Percentiles rank a stretch among this genome's conserved stretches.
Evolutionary conservation across 2,113 vertebrate genomes (phyloP).

Genomic region (Prionailurus viverrinus): DNA sequence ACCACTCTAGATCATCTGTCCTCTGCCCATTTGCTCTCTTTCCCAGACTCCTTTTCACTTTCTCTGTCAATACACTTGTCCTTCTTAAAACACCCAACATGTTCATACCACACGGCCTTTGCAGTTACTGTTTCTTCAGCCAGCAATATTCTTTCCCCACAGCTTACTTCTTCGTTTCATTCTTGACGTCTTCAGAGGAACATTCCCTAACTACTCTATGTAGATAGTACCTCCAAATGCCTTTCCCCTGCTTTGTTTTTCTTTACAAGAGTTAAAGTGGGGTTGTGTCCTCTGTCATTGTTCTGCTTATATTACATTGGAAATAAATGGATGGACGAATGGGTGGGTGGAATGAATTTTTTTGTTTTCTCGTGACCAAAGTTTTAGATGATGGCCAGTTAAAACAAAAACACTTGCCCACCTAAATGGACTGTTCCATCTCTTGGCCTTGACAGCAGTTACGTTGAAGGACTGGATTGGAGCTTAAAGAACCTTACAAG

Average conservation of each 20-base stretch:
- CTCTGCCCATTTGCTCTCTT: not conserved
- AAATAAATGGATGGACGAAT: not conserved
- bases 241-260: not conserved
- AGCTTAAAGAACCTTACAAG: not conserved
- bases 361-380: not conserved
- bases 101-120: not conserved
- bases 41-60: not conserved
- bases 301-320: not conserved
- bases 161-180: not conserved
- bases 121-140: not conserved
- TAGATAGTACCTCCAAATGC: not conserved
- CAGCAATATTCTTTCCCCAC: not conserved
- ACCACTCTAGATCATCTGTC: not conserved
- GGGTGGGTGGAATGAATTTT: not conserved
- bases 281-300: not conserved
- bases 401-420: not conserved
- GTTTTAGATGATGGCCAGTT: not conserved
- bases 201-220: too few relatives aligned
- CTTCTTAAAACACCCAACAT: not conserved
- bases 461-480: not conserved
- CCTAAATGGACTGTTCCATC: not conserved
- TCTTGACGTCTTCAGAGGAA: not conserved
- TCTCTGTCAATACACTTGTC: not conserved
- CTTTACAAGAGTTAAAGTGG: not conserved
- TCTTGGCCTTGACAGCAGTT: not conserved